Evolutionary conservation across 1,140 invertebrate genomes (phyloP), one percentile per base, ranked within the genome.

Genomic region (Aphidius gifuensis): DNA sequence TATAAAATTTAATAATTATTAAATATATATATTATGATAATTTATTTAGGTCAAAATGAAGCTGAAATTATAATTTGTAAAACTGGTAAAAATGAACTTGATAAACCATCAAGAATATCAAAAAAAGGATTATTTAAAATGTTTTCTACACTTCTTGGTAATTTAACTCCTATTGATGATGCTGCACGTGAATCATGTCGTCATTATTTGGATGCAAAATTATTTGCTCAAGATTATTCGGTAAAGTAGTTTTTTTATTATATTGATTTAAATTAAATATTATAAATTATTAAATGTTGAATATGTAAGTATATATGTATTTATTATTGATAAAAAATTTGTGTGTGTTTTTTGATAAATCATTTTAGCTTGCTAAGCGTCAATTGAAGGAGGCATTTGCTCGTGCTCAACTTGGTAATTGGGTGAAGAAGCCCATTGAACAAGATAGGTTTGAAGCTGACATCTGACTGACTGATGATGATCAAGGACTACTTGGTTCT

Each of bases 341-440:
- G 23, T 23, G 23, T 43, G 47, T 60, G 49, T 39, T 53, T 48
- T 61, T 9, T 61, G 56, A 61, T 56, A 43, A 45, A 61, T 63
- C 51, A 47, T 55, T 57, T 53, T 84, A 94, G 90, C 82, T 85
- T 62, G 90, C 92, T 8, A 95, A 94, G 78, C 74, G 84, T 42
- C 84, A 88, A 64, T 78, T 96, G 38, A 87, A 89, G 69, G 82
- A 87, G 58, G 89, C 92, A 40, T 95, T 96, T 79, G 79, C 85
- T 51, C 88, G 90, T 65, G 88, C 90, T 4, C 88, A 90, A 62
- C 84, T 94, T 8, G 93, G 93, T 3, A 85, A 79, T 64, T 96
- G 94, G 94, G 85, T 96, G 32, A 90, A 92, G 72, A 96, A 96
- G 79, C 93, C 94, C 2, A 83, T 92, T 39, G 94, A 96, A 79